Evolutionary conservation across 2,797 vertebrate genomes (phyloP).

Genomic region (Gymnopithys bicolor): DNA sequence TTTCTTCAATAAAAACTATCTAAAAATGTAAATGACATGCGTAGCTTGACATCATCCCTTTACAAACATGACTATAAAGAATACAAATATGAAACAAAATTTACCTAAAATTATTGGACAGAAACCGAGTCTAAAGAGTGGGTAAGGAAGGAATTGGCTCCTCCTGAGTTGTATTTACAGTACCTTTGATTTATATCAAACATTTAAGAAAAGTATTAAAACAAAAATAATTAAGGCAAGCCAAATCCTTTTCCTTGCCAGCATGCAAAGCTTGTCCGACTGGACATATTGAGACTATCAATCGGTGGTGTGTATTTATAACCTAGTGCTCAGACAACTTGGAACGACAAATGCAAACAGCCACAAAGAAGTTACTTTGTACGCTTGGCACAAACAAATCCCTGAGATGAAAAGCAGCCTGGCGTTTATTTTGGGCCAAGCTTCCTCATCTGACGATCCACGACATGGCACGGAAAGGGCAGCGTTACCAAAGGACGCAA

Average conservation of each 20-base stretch:
- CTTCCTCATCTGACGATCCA: slow-evolving; percentile 31
- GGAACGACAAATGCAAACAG: slow-evolving; percentile 72
- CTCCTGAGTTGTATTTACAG: slow-evolving; percentile 46
- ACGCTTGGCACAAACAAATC: slow-evolving; percentile 66
- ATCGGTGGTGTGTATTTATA: slow-evolving; percentile 71
- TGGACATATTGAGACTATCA: slow-evolving; percentile 80
- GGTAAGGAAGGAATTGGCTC: not conserved
- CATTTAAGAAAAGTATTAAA: slow-evolving; percentile 46
- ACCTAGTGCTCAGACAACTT: slow-evolving; percentile 59
- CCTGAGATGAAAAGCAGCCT: slow-evolving; percentile 52
- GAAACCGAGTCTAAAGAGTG: not conserved
- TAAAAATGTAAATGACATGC: not conserved
- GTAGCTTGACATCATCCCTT: not conserved
- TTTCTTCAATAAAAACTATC: not conserved
- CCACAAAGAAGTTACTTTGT: slow-evolving; percentile 71
- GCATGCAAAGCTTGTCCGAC: slow-evolving; percentile 74
- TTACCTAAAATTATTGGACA: not conserved
- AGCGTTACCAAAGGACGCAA: slow-evolving; percentile 33
- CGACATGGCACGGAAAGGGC: slow-evolving; percentile 17
- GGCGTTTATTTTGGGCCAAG: slow-evolving; percentile 55
- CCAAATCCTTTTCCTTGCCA: slow-evolving; percentile 66
- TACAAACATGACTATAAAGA: not conserved
- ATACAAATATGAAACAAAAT: not conserved
- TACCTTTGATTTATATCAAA: slow-evolving; percentile 67
- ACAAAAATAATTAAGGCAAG: slow-evolving; percentile 69